Evolutionary conservation across 2,113 vertebrate species (phyloP).

Genomic region (Dissostichus mawsoni): DNA sequence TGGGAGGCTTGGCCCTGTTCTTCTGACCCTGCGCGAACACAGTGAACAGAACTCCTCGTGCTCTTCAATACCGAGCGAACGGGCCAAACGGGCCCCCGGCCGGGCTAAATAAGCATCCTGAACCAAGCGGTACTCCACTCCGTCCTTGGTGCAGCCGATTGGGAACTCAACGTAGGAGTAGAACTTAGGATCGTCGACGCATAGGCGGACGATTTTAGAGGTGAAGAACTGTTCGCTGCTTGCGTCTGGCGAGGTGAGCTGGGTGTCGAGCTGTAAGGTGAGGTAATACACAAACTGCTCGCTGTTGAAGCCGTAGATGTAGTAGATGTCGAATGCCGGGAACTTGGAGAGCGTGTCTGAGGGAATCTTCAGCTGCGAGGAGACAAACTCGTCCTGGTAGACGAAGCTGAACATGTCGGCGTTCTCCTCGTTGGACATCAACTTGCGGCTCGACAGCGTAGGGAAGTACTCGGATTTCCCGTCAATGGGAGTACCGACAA

Average conservation of each 20-base stretch:
- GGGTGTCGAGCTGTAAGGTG: conserved; percentile 95
- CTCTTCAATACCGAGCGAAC: conserved; percentile 90
- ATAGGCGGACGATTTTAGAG: conserved; percentile 96
- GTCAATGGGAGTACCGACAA: conserved; percentile 95
- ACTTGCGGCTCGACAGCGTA: conserved; percentile 94
- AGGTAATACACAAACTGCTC: conserved; percentile 98
- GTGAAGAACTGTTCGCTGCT: conserved; percentile 97
- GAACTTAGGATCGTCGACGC: conserved; percentile 96
- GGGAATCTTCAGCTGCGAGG: conserved; percentile 97
- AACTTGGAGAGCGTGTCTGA: conserved; percentile 97
- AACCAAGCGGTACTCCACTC: conserved; percentile 95
- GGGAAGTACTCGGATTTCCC: conserved; percentile 98
- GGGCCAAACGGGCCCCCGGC: conserved; percentile 89
- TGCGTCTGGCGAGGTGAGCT: conserved; percentile 93
- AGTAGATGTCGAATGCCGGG: conserved; percentile 97
- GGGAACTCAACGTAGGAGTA: conserved; percentile 98
- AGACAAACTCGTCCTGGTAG: conserved; percentile 98
- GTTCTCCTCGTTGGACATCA: conserved; percentile 96
- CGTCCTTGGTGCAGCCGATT: conserved; percentile 93
- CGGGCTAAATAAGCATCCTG: conserved; percentile 95
- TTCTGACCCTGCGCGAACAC: conserved; percentile 98
- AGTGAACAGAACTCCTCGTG: conserved; percentile 95
- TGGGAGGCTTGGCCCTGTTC: conserved; percentile 95
- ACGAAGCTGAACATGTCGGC: conserved; percentile 99
- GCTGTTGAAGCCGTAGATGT: conserved; percentile 96